Percentiles rank a stretch among this genome's conserved stretches.
phyloP scores from a whole-genome alignment of 2,888 invertebrate genomes.

The Hirtodrosophila confusa region DNA sequence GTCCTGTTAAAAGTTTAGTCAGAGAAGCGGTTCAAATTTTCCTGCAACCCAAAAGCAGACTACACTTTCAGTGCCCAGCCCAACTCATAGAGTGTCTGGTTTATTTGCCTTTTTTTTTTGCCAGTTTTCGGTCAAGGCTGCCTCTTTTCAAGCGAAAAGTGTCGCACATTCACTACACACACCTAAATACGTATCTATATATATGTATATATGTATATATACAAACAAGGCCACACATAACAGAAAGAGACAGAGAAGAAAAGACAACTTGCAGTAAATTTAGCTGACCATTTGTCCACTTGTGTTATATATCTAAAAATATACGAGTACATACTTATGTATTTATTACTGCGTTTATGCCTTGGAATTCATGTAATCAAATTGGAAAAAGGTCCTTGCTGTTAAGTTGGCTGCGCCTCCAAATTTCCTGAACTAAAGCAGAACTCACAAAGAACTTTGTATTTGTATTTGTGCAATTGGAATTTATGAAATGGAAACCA shows the following conservation, averaged over 20 bases:
- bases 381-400: no score
- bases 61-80: constrained; percentile 17
- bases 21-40: no score
- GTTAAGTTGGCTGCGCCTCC: no score
- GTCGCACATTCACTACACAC: constrained; percentile 26
- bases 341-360: background rate
- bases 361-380: no score
- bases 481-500: no score
- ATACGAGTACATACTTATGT: constrained; percentile 1
- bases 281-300: constrained; percentile 45
- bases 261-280: constrained; percentile 30
- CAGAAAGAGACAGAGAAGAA: constrained; percentile 2
- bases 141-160: constrained; percentile 30
- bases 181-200: constrained; percentile 15
- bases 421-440: no score
- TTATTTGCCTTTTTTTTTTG: constrained; percentile 23
- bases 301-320: constrained; percentile 14
- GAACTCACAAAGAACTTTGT: no score
- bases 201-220: constrained; percentile 12
- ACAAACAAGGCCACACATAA: constrained; percentile 27
- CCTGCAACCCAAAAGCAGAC: constrained; percentile 30
- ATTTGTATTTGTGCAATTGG: no score
- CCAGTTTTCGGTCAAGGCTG: constrained; percentile 66
- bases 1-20: no score
- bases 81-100: constrained; percentile 26